These are phyloP conservation scores for Yponomeuta sedellus DNA, from an alignment of 2,888 invertebrate species.

Conservation along the genomic window DNA sequence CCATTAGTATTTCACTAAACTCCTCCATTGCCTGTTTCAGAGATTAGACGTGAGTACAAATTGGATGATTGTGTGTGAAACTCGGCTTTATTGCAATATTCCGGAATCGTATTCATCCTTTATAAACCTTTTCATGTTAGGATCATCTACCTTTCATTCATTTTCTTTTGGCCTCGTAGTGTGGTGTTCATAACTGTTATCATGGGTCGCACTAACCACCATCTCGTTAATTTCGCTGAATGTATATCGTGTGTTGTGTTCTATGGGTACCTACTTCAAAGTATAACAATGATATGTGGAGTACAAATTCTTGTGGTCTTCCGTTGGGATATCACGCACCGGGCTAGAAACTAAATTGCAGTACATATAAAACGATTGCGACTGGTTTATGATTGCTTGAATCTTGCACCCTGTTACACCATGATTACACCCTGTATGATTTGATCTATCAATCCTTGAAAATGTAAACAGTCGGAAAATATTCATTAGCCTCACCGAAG, in stretches of 20 bases:
- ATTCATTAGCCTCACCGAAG: background rate
- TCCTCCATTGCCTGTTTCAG: constrained; percentile 69
- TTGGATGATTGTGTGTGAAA: constrained; percentile 53
- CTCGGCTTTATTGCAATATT: constrained; percentile 39
- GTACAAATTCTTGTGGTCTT: background rate
- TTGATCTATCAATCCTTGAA: too few species aligned
- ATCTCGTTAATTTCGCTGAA: background rate
- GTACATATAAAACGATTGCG: too few species aligned
- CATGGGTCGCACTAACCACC: constrained; percentile 13
- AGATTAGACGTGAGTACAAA: constrained; percentile 74
- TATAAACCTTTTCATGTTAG: background rate
- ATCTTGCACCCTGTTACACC: too few species aligned
- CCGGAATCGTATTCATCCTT: background rate
- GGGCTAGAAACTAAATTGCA: too few species aligned
- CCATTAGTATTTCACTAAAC: constrained; percentile 39
- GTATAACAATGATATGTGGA: background rate
- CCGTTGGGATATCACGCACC: background rate
- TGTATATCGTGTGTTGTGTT: background rate
- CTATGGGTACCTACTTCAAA: background rate
- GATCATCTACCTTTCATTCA: background rate
- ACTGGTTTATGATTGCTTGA: too few species aligned
- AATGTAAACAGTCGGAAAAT: too few species aligned
- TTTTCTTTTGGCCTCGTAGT: constrained; percentile 2
- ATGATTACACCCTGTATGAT: too few species aligned
- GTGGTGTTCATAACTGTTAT: constrained; percentile 71